Base-by-base conservation (phyloP, 2,797 vertebrate species). In the Sitta carolinensis region DNA sequence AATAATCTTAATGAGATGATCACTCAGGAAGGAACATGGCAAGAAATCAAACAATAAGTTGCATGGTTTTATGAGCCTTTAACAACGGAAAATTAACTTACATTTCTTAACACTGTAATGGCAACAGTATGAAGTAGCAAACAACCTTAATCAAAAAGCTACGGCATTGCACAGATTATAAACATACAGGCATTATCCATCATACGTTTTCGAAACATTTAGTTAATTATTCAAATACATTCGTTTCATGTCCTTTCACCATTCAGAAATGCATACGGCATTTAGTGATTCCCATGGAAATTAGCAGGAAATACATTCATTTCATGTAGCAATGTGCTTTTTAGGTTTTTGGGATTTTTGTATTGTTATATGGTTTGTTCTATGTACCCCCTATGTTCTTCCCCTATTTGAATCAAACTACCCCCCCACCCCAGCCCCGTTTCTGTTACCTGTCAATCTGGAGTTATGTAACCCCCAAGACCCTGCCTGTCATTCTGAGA, bases 11-110 rank as follows among this genome's bases (percentile, higher is more conserved):
- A 94, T 86, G 50, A 87, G 27, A 14, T 75, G 48, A 91, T 73
- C 43, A 66, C 15, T 77, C 0, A 4, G 32, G 40, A 91, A 93
- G 32, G 69, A 94, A 66, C 20, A 50, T 66, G 62, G 23, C 47
- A 91, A 75, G 80, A 86, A 86, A 86, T 86, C n/a, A 93, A 96
- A 85, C 42, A 77, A 34, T 42, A 84, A 81, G 11, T 81, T 86
- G 8, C 23, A 40, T 29, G 8, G 34, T 42, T 91, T 93, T 88
- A 77, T 80, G 40, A 83, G 32, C 10, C 38, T 64, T 94, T 80
- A 85, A 83, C 17, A 83, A n/a, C 14, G 36, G 62, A 90, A 87
- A 93, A 93, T 73, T 86, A 75, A n/a, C 43, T 80, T 72, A 73
- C 10, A 50, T 69, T 91, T 94, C 40, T 75, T 75, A 69, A 42